Percentiles rank a stretch among this genome's conserved stretches.
Evolutionary conservation across 53 echinoderm and acorn worm genomes (phyloP).

Genomic region (Echinarachnius parma): DNA sequence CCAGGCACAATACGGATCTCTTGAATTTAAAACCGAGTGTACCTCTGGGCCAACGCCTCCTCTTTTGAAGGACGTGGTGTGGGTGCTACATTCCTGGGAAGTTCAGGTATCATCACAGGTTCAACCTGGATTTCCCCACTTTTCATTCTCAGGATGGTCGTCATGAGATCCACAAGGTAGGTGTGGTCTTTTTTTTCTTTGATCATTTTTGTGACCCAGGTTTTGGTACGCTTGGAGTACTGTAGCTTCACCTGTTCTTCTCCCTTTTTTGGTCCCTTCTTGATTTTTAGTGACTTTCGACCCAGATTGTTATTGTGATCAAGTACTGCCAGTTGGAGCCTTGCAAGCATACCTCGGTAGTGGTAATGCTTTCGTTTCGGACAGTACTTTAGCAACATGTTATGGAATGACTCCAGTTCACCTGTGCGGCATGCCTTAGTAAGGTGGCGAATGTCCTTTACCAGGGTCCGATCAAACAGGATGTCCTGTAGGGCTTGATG

Average conservation of each 20-base stretch:
- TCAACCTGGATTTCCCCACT: neutral
- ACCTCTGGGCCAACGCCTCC: neutral
- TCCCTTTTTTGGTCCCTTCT: neutral
- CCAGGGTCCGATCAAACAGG: slow-evolving; percentile 23
- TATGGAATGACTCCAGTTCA: slow-evolving; percentile 48
- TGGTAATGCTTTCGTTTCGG: slow-evolving; percentile 43
- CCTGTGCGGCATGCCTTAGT: slow-evolving; percentile 34
- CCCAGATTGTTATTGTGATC: slow-evolving; percentile 45
- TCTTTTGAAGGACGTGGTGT: slow-evolving; percentile 2
- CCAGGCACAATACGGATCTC: too few species aligned
- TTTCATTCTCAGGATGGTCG: neutral
- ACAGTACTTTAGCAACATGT: slow-evolving; percentile 48
- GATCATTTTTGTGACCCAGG: neutral
- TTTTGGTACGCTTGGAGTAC: neutral
- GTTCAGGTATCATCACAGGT: neutral
- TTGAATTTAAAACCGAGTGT: slow-evolving; percentile 3
- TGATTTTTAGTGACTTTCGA: neutral
- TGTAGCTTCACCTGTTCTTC: neutral
- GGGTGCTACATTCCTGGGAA: slow-evolving; percentile 4
- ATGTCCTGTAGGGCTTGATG: slow-evolving; percentile 34
- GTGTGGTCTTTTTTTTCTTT: neutral
- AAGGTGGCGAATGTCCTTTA: slow-evolving; percentile 14
- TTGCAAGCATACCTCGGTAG: slow-evolving; percentile 22
- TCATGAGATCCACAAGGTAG: neutral
- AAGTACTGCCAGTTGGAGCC: slow-evolving; percentile 29